Base-by-base conservation (phyloP, 2,888 invertebrate genomes). In the Acleris literana region DNA sequence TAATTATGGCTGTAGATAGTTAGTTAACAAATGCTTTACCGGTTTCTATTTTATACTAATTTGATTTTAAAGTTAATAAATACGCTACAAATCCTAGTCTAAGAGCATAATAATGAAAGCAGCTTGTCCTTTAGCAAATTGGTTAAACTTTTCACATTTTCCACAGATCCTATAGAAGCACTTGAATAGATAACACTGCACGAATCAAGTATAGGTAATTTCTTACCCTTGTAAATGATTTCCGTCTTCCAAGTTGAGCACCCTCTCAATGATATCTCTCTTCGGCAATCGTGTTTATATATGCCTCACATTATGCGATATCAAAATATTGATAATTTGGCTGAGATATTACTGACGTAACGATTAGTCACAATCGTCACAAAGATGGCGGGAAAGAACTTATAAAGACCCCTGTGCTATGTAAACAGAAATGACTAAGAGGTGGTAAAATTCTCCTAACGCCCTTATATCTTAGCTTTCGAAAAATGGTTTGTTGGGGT, bases 221-320 rank as follows among this genome's bases (percentile, higher is more conserved):
- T 7, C 55, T 61, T 51, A 60, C 60, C 49, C 49, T 60, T 44
- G 4, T 44, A 54, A 53, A 39, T 33, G 46, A 44, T 60, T 60
- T 60, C 60, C 51, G 60, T 56, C 55, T 51, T 60, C 59, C 9
- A 56, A 43, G 55, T n/a, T 39, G 51, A 44, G 17, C 65, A 61
- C 65, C 16, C 60, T 60, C 44, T 56, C 44, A 65, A 51, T 65
- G 65, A 56, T 65, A 60, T 63, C 20, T 44, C 13, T 16, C 22
- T 33, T 20, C 51, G 55, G 33, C 55, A 43, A 51, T 33, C 60
- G 51, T 29, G 29, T 60, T 60, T 65, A 51, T 60, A 65, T 60
- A 60, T 51, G 53, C 39, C n/a, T 43, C 48, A 53, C 33, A 48
- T 61, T 60, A 49, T 59, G 48, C 54, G 64, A 60, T 64, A 61